phyloP scores from a whole-genome alignment of 2,113 vertebrate species.

The Oreochromis tanganicae region DNA sequence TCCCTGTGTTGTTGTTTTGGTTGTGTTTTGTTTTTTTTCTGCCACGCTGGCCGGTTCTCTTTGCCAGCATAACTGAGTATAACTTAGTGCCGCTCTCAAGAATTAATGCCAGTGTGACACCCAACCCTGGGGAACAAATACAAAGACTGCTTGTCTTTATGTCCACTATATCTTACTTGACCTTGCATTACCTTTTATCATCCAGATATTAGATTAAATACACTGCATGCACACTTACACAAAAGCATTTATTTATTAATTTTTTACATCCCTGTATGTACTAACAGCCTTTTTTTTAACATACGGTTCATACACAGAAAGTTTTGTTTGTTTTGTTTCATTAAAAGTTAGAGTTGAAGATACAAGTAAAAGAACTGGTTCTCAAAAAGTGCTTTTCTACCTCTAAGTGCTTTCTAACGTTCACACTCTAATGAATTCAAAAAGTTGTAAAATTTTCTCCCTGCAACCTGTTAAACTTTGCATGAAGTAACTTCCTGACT shows the following conservation, averaged over 20 bases:
- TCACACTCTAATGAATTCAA: background rate
- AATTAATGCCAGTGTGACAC: constrained; percentile 42
- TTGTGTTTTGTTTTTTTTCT: background rate
- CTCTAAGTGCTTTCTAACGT: background rate
- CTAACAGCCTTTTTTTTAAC: background rate
- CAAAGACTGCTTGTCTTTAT: constrained; percentile 9
- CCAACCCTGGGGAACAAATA: constrained; percentile 11
- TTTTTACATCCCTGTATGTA: background rate
- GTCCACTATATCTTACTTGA: constrained; percentile 30
- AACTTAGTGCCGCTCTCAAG: constrained; percentile 24
- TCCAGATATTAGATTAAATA: background rate
- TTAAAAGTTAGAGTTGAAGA: background rate
- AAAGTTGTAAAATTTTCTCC: background rate
- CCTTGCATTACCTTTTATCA: constrained; percentile 19
- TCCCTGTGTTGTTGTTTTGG: constrained; percentile 14
- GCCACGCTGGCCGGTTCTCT: constrained; percentile 35
- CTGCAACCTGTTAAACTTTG: background rate
- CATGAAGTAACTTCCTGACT: background rate
- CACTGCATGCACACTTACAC: background rate
- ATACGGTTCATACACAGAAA: background rate
- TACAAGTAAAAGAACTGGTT: background rate
- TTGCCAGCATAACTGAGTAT: constrained; percentile 30
- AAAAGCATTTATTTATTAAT: background rate
- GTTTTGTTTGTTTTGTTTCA: background rate
- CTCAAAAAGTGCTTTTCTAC: background rate